A percentile compares a stretch with the other conserved stretches of the same genome.
Conservation (phyloP, 1,140 invertebrate species). For the Conus ventricosus region DNA sequence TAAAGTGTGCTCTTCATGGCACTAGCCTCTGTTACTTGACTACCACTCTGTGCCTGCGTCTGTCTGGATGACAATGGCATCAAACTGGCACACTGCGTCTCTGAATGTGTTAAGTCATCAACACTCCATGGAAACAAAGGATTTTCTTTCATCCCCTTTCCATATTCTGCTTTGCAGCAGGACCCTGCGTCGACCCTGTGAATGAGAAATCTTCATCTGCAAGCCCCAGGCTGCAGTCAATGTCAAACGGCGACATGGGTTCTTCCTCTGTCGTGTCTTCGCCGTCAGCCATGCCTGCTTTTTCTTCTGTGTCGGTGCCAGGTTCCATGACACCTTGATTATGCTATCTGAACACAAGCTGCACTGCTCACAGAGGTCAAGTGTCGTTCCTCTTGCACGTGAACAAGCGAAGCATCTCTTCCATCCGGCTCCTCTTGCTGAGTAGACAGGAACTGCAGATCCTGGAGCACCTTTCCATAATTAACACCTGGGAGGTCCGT, state of each 20-base stretch:
- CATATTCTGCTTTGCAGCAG: not conserved
- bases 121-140: conserved; percentile 6
- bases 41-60: not conserved
- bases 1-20: not conserved
- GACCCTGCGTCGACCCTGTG: not conserved
- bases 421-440: not conserved
- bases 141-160: not conserved
- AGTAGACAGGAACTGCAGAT: not conserved
- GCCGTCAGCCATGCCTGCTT: not conserved
- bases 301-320: not conserved
- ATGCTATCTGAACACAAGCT: not conserved
- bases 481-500: not conserved
- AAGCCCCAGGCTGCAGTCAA: conserved; percentile 3
- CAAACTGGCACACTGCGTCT: not conserved
- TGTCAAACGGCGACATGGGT: conserved; percentile 21
- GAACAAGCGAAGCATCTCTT: not conserved
- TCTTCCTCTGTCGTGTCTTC: not conserved
- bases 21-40: not conserved
- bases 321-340: not conserved
- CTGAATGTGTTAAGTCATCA: not conserved
- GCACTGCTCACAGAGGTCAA: not conserved
- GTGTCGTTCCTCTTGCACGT: not conserved
- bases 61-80: not conserved
- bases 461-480: conserved; percentile 10
- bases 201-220: conserved; percentile 2